Base-by-base conservation (phyloP, 2,888 invertebrate genomes). In the Drosophila paucipuncta region DNA sequence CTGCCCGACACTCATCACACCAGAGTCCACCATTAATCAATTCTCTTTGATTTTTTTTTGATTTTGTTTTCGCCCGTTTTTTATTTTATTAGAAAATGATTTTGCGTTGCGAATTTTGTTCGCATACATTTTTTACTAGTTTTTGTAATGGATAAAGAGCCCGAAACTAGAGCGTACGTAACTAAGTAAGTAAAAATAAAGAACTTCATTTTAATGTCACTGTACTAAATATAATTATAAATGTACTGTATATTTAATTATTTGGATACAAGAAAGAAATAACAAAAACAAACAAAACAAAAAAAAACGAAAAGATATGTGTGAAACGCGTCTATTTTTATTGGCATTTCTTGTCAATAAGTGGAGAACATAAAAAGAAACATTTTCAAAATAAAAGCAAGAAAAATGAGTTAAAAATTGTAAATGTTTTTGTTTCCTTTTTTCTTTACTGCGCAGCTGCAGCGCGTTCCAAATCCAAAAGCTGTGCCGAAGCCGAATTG, bases 191-290 rank as follows among this genome's bases (percentile, higher is more conserved):
- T 70, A 70, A 82, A 62, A 73, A 37, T 67, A 47, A 52, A 49
- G n/a, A 70, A 84, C 57, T 80, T 86, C 86, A 83, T 88, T 87
- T 87, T 89, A 90, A 76, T 90, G 82, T 87, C 68, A 67, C 79
- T 82, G 83, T 86, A 90, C 87, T 87, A 88, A 88, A 90, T 67
- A 77, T 80, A 90, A 80, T 80, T 75, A 82, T 87, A 87, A 83
- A 82, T 92, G 90, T 92, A 91, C 89, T 91, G 86, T 91, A 86
- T 83, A 89, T 89, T 90, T 88, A 90, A 85, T 76, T 90, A 78
- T 82, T 86, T 90, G 88, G 82, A 91, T 90, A 80, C 79, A 81
- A 69, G 65, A 58, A 78, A 72, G 72, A 72, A 76, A 79, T 72
- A 55, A 61, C 52, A 59, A 74, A 65, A 65, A 68, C 33, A 68